These are phyloP conservation scores for Sinocyclocheilus anshuiensis DNA, from an alignment of 2,113 vertebrate genomes.

Conservation along the genomic window DNA sequence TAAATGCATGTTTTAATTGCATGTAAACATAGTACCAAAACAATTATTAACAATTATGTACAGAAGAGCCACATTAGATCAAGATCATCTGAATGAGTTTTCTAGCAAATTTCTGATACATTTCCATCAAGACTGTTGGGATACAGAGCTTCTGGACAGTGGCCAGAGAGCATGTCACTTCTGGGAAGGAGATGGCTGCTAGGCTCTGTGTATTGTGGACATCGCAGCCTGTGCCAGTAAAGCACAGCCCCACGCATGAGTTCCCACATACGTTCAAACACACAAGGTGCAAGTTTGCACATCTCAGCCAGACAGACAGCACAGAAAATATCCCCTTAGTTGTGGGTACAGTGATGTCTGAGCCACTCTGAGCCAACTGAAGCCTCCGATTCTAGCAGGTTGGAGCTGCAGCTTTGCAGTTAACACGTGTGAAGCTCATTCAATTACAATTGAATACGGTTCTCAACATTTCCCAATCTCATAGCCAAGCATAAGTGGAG, in stretches of 20 bases:
- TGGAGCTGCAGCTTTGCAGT: neutral
- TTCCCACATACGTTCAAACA: slow-evolving; percentile 24
- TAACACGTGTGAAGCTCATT: neutral
- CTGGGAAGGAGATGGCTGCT: slow-evolving; percentile 67
- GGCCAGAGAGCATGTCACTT: slow-evolving; percentile 67
- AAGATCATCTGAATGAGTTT: neutral
- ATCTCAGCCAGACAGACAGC: neutral
- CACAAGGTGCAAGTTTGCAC: slow-evolving; percentile 31
- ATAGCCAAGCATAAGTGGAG: slow-evolving; percentile 8
- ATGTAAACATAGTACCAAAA: neutral
- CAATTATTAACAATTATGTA: neutral
- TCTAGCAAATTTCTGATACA: neutral
- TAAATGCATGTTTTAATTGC: neutral
- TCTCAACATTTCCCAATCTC: neutral
- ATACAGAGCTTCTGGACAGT: slow-evolving; percentile 50
- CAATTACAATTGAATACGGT: neutral
- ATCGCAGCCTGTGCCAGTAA: slow-evolving; percentile 7
- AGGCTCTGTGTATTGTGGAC: slow-evolving; percentile 2
- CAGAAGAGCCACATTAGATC: neutral
- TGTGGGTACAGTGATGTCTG: neutral
- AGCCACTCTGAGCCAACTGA: neutral
- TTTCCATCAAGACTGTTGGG: neutral
- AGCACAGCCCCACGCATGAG: neutral
- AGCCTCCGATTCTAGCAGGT: neutral
- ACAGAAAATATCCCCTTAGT: neutral